phyloP scores from a whole-genome alignment of 2,888 invertebrate species.

The Pocota personata region DNA sequence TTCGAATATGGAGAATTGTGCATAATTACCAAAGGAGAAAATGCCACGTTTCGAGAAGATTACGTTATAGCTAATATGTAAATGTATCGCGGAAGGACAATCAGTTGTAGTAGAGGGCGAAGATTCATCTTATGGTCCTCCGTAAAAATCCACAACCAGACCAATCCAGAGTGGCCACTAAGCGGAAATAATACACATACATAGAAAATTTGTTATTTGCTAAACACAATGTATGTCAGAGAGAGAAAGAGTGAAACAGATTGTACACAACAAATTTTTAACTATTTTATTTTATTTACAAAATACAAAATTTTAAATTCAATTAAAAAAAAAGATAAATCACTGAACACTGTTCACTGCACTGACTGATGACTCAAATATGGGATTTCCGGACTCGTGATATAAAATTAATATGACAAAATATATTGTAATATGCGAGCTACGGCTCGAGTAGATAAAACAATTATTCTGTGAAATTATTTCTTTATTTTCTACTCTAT shows the following conservation, averaged over 20 bases:
- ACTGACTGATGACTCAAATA: conserved; percentile 14
- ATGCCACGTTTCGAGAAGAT: conserved; percentile 22
- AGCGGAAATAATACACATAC: conserved; percentile 35
- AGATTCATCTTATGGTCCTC: conserved; percentile 43
- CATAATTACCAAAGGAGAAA: conserved; percentile 48
- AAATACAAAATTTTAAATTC: neutral
- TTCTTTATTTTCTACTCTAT: too few relatives aligned
- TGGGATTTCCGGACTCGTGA: neutral
- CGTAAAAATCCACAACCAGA: conserved; percentile 30
- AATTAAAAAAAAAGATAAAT: neutral
- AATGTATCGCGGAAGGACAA: conserved; percentile 10
- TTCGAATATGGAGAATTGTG: conserved; percentile 45
- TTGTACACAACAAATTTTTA: neutral
- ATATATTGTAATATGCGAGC: too few relatives aligned
- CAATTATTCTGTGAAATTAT: too few relatives aligned
- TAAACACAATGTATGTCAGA: conserved; percentile 2
- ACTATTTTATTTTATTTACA: neutral
- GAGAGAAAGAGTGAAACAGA: neutral
- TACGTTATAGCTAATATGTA: neutral
- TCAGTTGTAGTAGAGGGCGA: conserved; percentile 16
- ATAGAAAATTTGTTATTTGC: conserved; percentile 21
- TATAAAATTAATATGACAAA: neutral
- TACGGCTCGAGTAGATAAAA: too few relatives aligned
- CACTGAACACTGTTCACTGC: conserved; percentile 37
- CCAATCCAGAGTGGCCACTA: conserved; percentile 40